Evolutionary conservation across 2,888 invertebrate species (phyloP).

Genomic region (Tachystola acroxantha): DNA sequence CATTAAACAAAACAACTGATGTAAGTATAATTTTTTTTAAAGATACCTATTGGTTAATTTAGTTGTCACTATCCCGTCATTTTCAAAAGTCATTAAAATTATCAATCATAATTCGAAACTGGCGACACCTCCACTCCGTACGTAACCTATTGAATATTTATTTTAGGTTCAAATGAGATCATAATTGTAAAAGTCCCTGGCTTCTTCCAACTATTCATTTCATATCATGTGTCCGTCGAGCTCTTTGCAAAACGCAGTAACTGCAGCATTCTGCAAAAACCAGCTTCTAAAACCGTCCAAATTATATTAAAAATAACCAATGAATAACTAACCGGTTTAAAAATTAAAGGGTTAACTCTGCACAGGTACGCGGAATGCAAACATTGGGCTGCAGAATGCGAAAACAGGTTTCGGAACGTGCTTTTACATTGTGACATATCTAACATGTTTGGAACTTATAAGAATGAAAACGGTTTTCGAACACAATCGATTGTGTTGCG

Average conservation of each 20-base stretch:
- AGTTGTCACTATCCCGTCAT: too few relatives aligned
- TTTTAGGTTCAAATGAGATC: conserved; percentile 10
- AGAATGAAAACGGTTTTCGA: conserved; percentile 21
- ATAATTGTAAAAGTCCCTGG: conserved; percentile 18
- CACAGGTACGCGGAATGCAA: conserved; percentile 64
- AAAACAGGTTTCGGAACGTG: conserved; percentile 43
- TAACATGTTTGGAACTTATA: conserved; percentile 16
- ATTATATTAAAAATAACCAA: conserved; percentile 17
- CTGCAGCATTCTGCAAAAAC: conserved; percentile 23
- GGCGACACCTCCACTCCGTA: too few relatives aligned
- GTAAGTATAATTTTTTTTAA: too few relatives aligned
- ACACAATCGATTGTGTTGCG: conserved; percentile 21
- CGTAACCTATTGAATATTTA: too few relatives aligned
- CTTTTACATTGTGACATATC: conserved; percentile 19
- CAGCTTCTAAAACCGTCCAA: conserved; percentile 15
- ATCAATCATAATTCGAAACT: too few relatives aligned
- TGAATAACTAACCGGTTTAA: conserved; percentile 32
- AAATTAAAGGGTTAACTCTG: conserved; percentile 32
- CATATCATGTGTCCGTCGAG: too few relatives aligned
- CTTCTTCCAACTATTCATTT: conserved; percentile 15
- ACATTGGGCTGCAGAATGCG: conserved; percentile 47
- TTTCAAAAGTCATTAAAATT: too few relatives aligned
- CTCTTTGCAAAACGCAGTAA: conserved; percentile 31
- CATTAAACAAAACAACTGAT: too few relatives aligned
- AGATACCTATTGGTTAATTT: too few relatives aligned